These are phyloP conservation scores for Tetrao urogallus DNA, from an alignment of 2,113 vertebrate genomes.

Conservation along the genomic window DNA sequence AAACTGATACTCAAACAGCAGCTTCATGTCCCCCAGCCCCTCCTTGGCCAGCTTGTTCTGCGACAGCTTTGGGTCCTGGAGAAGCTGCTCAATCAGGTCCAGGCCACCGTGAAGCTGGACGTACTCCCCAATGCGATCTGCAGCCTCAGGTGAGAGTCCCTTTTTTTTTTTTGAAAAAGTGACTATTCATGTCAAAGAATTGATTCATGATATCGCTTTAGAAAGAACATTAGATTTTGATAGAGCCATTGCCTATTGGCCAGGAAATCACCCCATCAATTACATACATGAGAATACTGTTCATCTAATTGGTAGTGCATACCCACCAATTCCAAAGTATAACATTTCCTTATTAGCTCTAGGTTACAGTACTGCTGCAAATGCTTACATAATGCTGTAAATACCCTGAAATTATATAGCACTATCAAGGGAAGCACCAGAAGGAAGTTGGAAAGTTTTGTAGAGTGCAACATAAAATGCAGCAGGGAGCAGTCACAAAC, in stretches of 20 bases:
- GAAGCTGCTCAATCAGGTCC: too few species aligned
- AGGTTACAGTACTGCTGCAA: background rate
- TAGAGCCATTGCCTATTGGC: background rate
- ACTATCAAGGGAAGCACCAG: background rate
- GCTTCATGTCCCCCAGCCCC: too few species aligned
- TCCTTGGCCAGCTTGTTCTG: too few species aligned
- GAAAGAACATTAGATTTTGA: background rate
- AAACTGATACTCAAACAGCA: too few species aligned
- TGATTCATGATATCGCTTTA: too few species aligned
- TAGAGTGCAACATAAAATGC: background rate
- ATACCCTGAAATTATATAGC: too few species aligned
- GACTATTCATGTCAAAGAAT: background rate
- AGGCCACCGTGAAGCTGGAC: too few species aligned
- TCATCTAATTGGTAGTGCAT: background rate
- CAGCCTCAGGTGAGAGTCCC: too few species aligned
- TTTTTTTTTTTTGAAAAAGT: too few species aligned
- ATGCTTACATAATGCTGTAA: background rate
- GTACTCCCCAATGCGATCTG: too few species aligned
- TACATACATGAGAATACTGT: background rate
- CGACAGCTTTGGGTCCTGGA: too few species aligned
- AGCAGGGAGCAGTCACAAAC: background rate
- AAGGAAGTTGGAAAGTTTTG: background rate
- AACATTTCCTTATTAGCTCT: background rate
- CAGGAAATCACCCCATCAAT: background rate
- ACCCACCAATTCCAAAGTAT: background rate